Base-by-base conservation (phyloP, 2,113 vertebrate species). In the Hipposideros armiger region DNA sequence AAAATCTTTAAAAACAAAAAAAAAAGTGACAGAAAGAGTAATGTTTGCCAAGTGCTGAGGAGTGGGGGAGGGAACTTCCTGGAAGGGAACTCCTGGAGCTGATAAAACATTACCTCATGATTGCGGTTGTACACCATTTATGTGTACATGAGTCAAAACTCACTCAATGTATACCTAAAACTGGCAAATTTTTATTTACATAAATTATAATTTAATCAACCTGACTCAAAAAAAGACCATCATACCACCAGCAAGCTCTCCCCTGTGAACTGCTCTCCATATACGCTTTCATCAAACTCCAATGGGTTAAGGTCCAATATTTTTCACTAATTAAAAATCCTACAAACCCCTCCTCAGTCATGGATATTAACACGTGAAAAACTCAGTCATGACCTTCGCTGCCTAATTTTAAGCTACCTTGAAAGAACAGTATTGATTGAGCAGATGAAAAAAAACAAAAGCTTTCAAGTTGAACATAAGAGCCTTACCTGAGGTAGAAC, bases 361-460 rank as follows among this genome's bases (percentile, higher is more conserved):
- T 4, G n/a, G 69, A 69, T 14, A 62, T 32, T 32, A 82, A 36
- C 62, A 85, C 54, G 26, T 4, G 2, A 14, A 13, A 82, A 94
- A 95, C 50, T 40, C 42, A 36, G 52, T 67, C 64, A n/a, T 78
- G 13, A 56, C 32, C 28, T 83, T 56, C 10, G 9, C 30, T 19
- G 36, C 26, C 56, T 64, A 69, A 9, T 67, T 93, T 56, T 66
- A 90, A 92, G 19, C 24, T 69, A 30, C 30, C 22, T 62, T 84
- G 11, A 3, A 64, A 91, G 17, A 24, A 16, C 13, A 56, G 56
- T 24, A 60, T 14, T 66, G 26, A 60, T 14, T 66, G 26, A 73
- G 78, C 69, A 67, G 14, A 11, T 72, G 50, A 78, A 40, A 67
- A 40, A 67, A 85, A 89, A 92, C 15, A 91, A 93, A 96, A 82